Base-by-base conservation (phyloP, 2,888 invertebrate genomes). In the Crematogaster levior region DNA sequence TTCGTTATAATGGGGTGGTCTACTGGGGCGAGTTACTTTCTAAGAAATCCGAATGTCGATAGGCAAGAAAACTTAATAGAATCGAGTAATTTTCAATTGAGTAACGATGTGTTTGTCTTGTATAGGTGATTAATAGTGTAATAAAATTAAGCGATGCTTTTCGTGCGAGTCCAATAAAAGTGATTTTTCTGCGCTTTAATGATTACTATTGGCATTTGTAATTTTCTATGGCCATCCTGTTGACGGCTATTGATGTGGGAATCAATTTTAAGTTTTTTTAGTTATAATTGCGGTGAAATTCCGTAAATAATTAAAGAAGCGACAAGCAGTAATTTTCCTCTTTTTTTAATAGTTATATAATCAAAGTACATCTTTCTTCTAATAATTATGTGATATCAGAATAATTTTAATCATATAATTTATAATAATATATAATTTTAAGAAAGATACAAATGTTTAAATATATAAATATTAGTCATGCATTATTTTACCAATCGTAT, bases 1-100 rank as follows among this genome's bases (percentile, higher is more conserved):
- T 61, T 70, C 18, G 24, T 70, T 53, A 24, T 34, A 53, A 70
- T 68, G n/a, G 10, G 10, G 21, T 68, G 34, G 27, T 37, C 53
- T 51, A 34, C 6, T 51, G 21, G 7, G 18, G 5, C 37, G n/a
- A n/a, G n/a, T n/a, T 53, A 51, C 2, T 21, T 34, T 46, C 18
- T 43, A n/a, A 0, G 46, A 34, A 34, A 21, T 24, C 21, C 1
- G 3, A 15, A 58, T 15, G 30, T 40, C 3, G 12, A 73, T 34
- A 34, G 48, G 1, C 68, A n/a, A 1, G 15, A 73, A 6, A 43
- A 5, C 6, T 43, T 58, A 30, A 60, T 6, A 56, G 37, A 12
- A 40, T 56, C 24, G 7, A 58, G 1, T 30, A 27, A 27, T 27
- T 43, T 15, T 37, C 21, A n/a, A 73, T 40, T 7, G 27, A 56